Base-by-base conservation (phyloP, 2,888 invertebrate species). In the Exocentrus adspersus region DNA sequence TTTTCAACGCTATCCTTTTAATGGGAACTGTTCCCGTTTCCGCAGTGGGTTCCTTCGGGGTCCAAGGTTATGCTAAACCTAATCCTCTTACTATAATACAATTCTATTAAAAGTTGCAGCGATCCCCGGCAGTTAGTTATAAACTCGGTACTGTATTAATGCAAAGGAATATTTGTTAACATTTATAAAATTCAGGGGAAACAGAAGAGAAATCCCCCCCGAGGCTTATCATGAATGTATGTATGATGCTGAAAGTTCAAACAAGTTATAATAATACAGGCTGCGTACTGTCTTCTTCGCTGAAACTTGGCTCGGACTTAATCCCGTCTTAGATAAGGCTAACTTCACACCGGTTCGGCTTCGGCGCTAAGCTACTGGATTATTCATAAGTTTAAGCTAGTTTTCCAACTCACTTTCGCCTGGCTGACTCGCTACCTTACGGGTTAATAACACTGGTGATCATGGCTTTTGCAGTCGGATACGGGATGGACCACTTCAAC, bases 311-410 rank as follows among this genome's bases (percentile, higher is more conserved):
- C 74, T n/a, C 70, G 74, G 77, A 75, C 78, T 78, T 80, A 81
- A 81, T 81, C 79, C 78, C 72, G 79, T 76, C 80, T 80, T 78
- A 80, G 79, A 81, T 81, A 81, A 80, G 77, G 77, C 75, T 74
- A 78, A 79, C 78, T 81, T 70, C 72, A 79, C 80, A 79, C 80
- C 79, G 78, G 79, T 78, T 77, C 76, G 78, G 78, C 77, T 72
- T 78, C 79, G 76, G 72, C 77, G 78, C 77, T 80, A 80, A 81
- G 80, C 81, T 77, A 70, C 76, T 78, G 79, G 81, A 81, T 81
- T 81, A 81, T 80, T 81, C 80, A 81, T 81, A 78, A 81, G 79
- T 81, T 71, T 79, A 76, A 79, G 80, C 79, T 76, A 78, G 78
- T 63, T 80, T 79, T 76, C 78, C 76, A 79, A 79, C 78, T 78